Evolutionary conservation across 2,888 invertebrate genomes (phyloP).

Genomic region (Nymphalis urticae): DNA sequence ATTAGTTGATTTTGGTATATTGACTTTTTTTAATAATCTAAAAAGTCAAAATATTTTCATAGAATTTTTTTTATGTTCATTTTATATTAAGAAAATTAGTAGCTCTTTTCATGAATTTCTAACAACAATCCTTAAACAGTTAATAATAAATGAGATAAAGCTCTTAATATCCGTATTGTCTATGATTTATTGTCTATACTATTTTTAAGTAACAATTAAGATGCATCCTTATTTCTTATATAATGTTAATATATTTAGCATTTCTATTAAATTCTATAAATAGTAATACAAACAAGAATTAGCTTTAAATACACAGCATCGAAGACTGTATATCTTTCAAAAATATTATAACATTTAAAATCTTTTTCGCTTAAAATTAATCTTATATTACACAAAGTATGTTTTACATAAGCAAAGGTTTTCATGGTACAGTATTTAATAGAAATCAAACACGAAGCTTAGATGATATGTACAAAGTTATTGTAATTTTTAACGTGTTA

Average conservation of each 20-base stretch:
- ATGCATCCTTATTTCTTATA: slow-evolving; percentile 6
- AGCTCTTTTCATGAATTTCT: too few species aligned
- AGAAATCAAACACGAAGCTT: slow-evolving; percentile 61
- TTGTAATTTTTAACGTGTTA: slow-evolving; percentile 62
- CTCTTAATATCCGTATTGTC: neutral
- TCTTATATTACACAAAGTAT: slow-evolving; percentile 16
- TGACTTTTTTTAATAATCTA: too few species aligned
- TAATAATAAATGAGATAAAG: neutral
- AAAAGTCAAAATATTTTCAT: too few species aligned
- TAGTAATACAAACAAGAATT: slow-evolving; percentile 27
- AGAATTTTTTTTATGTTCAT: too few species aligned
- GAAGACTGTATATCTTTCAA: slow-evolving; percentile 48
- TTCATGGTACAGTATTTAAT: slow-evolving; percentile 40
- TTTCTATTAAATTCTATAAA: slow-evolving; percentile 6
- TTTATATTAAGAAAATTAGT: too few species aligned
- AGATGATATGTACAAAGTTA: slow-evolving; percentile 73
- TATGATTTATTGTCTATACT: slow-evolving; percentile 1
- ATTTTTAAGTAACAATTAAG: slow-evolving; percentile 4
- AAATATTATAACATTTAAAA: slow-evolving; percentile 24
- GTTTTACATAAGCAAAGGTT: slow-evolving; percentile 41
- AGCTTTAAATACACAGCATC: slow-evolving; percentile 45
- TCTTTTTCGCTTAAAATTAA: slow-evolving; percentile 23
- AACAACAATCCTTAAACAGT: too few species aligned
- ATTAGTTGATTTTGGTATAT: too few species aligned
- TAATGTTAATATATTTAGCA: slow-evolving; percentile 9